A percentile compares a stretch with the other conserved stretches of the same genome.
phyloP scores from a whole-genome alignment of 2,113 vertebrate species.

The Rhineura floridana region DNA sequence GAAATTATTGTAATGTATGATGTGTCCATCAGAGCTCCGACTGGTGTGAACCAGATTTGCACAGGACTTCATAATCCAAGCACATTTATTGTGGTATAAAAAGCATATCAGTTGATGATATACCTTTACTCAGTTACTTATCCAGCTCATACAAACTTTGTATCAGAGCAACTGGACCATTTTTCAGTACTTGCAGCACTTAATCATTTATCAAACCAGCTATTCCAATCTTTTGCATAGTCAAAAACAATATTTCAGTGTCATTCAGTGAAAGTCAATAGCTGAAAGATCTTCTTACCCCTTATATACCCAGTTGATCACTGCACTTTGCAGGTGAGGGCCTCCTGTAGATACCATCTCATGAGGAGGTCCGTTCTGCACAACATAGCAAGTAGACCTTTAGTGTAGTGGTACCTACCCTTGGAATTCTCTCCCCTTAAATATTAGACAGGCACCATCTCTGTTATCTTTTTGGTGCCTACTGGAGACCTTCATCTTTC shows the following conservation, averaged over 20 bases:
- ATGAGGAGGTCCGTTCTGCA: too few relatives aligned
- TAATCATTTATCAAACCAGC: neutral
- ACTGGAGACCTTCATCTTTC: too few relatives aligned
- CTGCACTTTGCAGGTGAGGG: too few relatives aligned
- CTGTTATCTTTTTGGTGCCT: too few relatives aligned
- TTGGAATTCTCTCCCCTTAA: too few relatives aligned
- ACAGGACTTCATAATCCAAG: conserved; percentile 13
- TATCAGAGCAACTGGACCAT: neutral
- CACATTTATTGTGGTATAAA: neutral
- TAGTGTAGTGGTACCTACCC: too few relatives aligned
- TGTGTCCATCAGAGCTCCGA: too few relatives aligned
- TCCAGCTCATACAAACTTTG: neutral
- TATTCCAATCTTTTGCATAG: conserved; percentile 1
- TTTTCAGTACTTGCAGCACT: conserved; percentile 15
- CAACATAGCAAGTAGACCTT: too few relatives aligned
- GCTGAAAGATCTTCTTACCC: too few relatives aligned
- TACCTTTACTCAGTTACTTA: neutral
- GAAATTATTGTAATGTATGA: neutral
- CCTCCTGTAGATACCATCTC: too few relatives aligned
- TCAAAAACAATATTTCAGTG: neutral
- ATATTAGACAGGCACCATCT: too few relatives aligned
- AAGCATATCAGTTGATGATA: neutral
- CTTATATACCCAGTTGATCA: too few relatives aligned
- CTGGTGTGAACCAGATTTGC: conserved; percentile 3
- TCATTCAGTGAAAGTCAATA: neutral